Percentiles rank a stretch among this genome's conserved stretches.
These are phyloP conservation scores for Diorhabda sublineata DNA, from an alignment of 1,140 invertebrate species.

Conservation along the genomic window DNA sequence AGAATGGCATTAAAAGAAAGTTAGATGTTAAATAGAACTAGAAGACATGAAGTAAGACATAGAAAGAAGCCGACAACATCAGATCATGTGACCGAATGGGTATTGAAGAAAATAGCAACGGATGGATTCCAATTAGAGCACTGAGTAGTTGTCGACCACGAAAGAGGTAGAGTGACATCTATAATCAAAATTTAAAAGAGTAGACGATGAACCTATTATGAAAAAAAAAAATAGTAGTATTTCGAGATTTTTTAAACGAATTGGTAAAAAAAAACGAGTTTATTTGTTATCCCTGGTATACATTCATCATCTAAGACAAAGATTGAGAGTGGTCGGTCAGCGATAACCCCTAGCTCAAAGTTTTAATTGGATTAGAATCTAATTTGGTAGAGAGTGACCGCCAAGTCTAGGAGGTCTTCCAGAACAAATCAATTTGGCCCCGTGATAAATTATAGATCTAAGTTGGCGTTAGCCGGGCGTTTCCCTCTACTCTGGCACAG, in stretches of 20 bases:
- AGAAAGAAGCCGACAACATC: no score
- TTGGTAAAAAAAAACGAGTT: background rate
- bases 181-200: no score
- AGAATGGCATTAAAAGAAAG: no score
- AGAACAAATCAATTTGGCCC: slow-evolving; percentile 33
- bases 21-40: no score
- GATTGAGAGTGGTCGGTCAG: slow-evolving; percentile 15
- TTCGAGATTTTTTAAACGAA: background rate
- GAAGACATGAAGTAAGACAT: no score
- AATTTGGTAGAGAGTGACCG: slow-evolving; percentile 43
- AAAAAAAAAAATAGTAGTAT: background rate
- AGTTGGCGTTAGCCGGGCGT: slow-evolving; percentile 11
- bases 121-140: no score
- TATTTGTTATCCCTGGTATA: background rate
- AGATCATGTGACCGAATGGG: no score
- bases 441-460: slow-evolving; percentile 31
- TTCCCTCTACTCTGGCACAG: slow-evolving; percentile 12
- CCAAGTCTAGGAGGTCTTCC: slow-evolving; percentile 27
- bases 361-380: slow-evolving; percentile 48
- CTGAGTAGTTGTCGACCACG: no score
- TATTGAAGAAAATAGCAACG: no score
- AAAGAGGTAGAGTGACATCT: no score
- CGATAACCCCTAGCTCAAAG: slow-evolving; percentile 38
- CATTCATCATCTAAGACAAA: slow-evolving; percentile 4
- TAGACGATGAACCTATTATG: no score